These are phyloP conservation scores for Mycetomoellerius zeteki DNA, from an alignment of 1,140 invertebrate species.

Conservation along the genomic window DNA sequence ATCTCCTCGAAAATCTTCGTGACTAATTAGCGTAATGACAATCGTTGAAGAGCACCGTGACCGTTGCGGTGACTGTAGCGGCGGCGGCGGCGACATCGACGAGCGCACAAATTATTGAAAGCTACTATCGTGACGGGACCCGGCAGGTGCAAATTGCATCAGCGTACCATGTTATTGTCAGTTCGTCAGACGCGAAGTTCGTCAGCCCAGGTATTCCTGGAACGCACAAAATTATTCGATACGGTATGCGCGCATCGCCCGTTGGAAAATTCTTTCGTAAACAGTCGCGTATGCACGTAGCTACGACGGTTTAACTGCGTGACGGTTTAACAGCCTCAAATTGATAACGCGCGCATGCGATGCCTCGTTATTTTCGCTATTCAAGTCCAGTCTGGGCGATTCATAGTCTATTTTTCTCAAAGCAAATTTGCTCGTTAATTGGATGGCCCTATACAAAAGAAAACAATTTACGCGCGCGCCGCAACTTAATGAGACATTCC, in stretches of 20 bases:
- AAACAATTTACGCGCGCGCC: constrained; percentile 45
- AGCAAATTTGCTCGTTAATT: constrained; percentile 58
- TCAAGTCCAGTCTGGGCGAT: not conserved
- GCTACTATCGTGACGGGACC: constrained; percentile 15
- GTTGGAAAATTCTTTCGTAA: constrained; percentile 47
- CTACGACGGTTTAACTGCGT: constrained; percentile 21
- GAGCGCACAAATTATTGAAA: constrained; percentile 63
- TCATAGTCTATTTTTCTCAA: constrained; percentile 50
- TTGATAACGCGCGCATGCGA: constrained; percentile 42
- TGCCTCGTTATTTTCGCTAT: constrained; percentile 29
- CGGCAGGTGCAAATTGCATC: constrained; percentile 53
- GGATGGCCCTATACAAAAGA: constrained; percentile 31
- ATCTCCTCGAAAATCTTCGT: constrained; percentile 67
- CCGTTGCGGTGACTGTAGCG: not conserved
- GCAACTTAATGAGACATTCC: constrained; percentile 28
- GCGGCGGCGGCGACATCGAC: not conserved
- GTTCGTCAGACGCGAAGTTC: constrained; percentile 25
- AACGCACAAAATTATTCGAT: constrained; percentile 52
- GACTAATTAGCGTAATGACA: constrained; percentile 76
- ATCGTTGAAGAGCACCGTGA: constrained; percentile 37
- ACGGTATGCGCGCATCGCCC: constrained; percentile 10
- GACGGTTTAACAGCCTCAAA: not conserved
- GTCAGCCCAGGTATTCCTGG: not conserved
- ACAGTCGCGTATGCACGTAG: constrained; percentile 17
- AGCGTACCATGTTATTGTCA: constrained; percentile 51